phyloP scores from a whole-genome alignment of 2,113 vertebrate genomes.

The Anarhynchus alexandrinus region DNA sequence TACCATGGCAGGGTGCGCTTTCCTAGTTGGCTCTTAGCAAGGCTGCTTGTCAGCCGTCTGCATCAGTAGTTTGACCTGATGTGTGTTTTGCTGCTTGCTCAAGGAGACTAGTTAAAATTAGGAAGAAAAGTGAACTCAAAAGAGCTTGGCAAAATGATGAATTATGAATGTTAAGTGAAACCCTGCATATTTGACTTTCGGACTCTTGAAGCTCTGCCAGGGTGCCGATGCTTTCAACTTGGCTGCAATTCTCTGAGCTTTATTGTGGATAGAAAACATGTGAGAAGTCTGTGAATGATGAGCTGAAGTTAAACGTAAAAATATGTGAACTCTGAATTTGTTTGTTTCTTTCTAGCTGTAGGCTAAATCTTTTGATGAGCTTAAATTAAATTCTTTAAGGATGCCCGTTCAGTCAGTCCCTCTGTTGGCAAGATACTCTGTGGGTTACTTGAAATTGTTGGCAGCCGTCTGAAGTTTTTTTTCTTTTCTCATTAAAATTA shows the following conservation, averaged over 20 bases:
- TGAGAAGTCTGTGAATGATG: background rate
- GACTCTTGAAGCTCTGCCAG: background rate
- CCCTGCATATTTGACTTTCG: background rate
- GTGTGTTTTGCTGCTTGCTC: background rate
- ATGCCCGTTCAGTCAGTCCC: conserved; percentile 11
- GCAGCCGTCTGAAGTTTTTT: background rate
- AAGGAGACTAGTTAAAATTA: background rate
- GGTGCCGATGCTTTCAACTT: background rate
- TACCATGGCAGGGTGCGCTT: fast-evolving
- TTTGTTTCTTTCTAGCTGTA: conserved; percentile 15
- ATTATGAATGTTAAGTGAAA: background rate
- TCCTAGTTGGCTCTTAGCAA: background rate
- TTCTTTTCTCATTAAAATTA: conserved; percentile 37
- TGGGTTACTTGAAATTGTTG: conserved; percentile 32
- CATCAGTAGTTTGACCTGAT: background rate
- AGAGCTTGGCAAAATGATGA: background rate
- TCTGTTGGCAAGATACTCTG: background rate
- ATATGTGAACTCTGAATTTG: background rate
- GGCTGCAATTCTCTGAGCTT: background rate
- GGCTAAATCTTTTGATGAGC: conserved; percentile 6
- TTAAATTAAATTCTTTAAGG: conserved; percentile 4
- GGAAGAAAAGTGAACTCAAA: background rate
- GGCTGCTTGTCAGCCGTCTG: background rate
- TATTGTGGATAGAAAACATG: background rate
- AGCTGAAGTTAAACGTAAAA: background rate